A percentile compares a stretch with the other conserved stretches of the same genome.
Evolutionary conservation across 2,113 vertebrate genomes (phyloP).

Genomic region (Cyphomyrus plagiostoma): DNA sequence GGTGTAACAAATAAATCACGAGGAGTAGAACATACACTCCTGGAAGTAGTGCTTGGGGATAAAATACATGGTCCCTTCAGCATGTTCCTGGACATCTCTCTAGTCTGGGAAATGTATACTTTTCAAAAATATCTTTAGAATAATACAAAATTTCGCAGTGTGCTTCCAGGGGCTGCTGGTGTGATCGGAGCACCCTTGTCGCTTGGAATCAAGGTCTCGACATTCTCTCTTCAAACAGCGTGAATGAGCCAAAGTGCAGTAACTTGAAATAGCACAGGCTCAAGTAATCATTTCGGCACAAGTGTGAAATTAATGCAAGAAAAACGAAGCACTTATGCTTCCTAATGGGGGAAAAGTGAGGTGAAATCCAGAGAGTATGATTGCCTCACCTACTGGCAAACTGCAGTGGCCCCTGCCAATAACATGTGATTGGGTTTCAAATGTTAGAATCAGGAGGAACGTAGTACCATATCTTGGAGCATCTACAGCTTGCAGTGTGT

Average conservation of each 20-base stretch:
- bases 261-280: neutral
- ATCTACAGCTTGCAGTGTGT: neutral
- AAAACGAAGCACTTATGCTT: neutral
- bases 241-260: neutral
- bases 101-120: neutral
- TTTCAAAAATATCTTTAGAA: neutral
- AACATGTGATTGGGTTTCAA: neutral
- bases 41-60: neutral
- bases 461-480: neutral
- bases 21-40: neutral
- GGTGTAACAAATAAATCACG: neutral
- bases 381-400: neutral
- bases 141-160: neutral
- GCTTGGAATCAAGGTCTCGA: neutral
- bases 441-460: neutral
- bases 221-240: neutral
- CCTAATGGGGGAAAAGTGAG: neutral
- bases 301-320: conserved; percentile 3
- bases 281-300: neutral
- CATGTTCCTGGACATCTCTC: neutral
- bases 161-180: neutral
- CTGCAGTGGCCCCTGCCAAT: neutral
- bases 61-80: neutral
- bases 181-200: neutral
- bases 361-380: neutral